These are phyloP conservation scores for Siniperca obscura DNA, from an alignment of 2,797 vertebrate species.

Conservation along the genomic window DNA sequence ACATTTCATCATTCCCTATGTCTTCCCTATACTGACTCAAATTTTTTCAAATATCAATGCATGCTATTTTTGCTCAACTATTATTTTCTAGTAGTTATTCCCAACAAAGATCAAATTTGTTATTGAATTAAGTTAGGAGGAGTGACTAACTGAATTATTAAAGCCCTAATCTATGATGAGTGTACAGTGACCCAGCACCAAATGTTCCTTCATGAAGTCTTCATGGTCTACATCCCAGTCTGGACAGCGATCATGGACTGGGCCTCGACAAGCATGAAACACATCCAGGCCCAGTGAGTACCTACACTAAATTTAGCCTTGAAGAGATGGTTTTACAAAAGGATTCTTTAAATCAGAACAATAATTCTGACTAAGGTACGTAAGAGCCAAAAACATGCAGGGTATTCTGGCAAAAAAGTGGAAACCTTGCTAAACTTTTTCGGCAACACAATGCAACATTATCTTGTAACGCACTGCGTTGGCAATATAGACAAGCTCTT, in stretches of 20 bases:
- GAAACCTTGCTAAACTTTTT: background rate
- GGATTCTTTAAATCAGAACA: background rate
- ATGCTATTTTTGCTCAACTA: background rate
- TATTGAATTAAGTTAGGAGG: background rate
- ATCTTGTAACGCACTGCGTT: background rate
- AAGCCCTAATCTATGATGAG: background rate
- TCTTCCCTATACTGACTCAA: background rate
- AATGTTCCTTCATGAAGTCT: constrained; percentile 3
- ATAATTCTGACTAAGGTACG: background rate
- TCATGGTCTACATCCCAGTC: background rate
- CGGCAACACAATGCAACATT: background rate
- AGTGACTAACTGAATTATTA: constrained; percentile 18
- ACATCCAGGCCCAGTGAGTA: background rate
- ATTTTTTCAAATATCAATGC: background rate
- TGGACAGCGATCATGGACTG: constrained; percentile 1
- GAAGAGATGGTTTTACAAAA: background rate
- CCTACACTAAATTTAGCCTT: background rate
- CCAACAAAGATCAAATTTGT: background rate
- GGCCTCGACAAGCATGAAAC: background rate
- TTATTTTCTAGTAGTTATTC: background rate
- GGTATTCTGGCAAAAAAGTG: background rate
- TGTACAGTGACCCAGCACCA: constrained; percentile 15
- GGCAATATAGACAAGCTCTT: too few species aligned
- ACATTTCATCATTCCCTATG: background rate
- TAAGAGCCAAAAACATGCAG: background rate